These are phyloP conservation scores for Ptiloglossa arizonensis DNA, from an alignment of 1,140 invertebrate genomes.

Conservation along the genomic window DNA sequence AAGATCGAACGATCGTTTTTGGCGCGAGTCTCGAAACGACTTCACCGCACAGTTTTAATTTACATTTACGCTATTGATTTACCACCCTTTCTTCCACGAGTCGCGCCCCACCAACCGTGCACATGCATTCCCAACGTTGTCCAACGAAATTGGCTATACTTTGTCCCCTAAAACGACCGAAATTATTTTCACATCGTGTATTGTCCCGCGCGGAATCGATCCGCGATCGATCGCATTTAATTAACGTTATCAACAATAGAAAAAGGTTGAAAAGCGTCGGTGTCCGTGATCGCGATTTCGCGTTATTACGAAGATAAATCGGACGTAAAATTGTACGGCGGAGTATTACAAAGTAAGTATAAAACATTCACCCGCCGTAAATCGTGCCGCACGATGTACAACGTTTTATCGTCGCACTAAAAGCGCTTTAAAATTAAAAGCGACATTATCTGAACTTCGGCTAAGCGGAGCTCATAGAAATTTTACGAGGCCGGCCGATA, in stretches of 20 bases:
- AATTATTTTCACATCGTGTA: background rate
- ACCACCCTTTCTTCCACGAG: slow-evolving; percentile 2
- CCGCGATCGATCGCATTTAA: slow-evolving; percentile 17
- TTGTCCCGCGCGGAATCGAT: background rate
- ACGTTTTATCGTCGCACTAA: slow-evolving; percentile 45
- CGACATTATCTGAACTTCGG: slow-evolving; percentile 47
- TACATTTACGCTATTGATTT: background rate
- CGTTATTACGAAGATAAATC: slow-evolving; percentile 6
- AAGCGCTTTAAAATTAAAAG: slow-evolving; percentile 61
- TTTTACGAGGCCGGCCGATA: slow-evolving; percentile 58
- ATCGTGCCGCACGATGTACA: background rate
- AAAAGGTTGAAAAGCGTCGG: background rate
- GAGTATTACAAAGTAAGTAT: slow-evolving; percentile 5
- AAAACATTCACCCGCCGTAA: slow-evolving; percentile 28
- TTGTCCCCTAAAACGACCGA: background rate
- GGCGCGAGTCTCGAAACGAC: too few species aligned
- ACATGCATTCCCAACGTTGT: background rate
- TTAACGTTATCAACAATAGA: background rate
- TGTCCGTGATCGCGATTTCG: background rate
- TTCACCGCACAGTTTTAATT: background rate
- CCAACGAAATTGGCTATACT: background rate
- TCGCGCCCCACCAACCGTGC: background rate
- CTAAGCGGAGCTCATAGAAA: slow-evolving; percentile 50
- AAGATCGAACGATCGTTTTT: too few species aligned
- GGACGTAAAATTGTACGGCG: slow-evolving; percentile 11